phyloP scores from a whole-genome alignment of 2,888 invertebrate genomes.

The Tipula unca region DNA sequence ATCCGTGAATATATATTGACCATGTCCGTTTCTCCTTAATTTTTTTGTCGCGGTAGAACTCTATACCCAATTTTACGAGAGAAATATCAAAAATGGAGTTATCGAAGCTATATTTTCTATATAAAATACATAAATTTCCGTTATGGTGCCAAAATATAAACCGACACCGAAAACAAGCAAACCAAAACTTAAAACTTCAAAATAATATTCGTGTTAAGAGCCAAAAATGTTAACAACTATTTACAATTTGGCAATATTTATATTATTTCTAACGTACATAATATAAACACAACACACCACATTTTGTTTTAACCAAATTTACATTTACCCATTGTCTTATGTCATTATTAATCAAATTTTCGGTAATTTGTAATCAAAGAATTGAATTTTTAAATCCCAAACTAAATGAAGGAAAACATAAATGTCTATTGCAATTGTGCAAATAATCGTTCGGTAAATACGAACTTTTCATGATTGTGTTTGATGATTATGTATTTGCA shows the following conservation, averaged over 20 bases:
- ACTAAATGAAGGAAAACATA: not conserved
- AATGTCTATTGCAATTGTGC: not conserved
- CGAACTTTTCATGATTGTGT: not conserved
- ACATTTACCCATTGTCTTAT: not conserved
- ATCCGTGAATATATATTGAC: too few relatives aligned
- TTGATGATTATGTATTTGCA: not conserved
- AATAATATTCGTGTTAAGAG: not conserved
- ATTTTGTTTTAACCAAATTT: not conserved
- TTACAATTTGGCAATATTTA: not conserved
- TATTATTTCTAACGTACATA: not conserved
- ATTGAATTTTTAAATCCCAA: not conserved
- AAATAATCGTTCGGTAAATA: not conserved
- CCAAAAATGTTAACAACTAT: not conserved
- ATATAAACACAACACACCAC: not conserved
- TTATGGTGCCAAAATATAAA: not conserved
- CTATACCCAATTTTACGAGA: too few relatives aligned
- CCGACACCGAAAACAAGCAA: not conserved
- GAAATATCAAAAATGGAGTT: too few relatives aligned
- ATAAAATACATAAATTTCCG: not conserved
- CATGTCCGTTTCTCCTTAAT: too few relatives aligned
- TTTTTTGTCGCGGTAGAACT: too few relatives aligned
- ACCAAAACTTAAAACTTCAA: not conserved
- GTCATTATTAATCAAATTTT: slow-evolving; percentile 4
- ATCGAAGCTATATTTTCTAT: not conserved
- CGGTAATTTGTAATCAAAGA: not conserved